A percentile compares a stretch with the other conserved stretches of the same genome.
Evolutionary conservation across 2,113 vertebrate genomes (phyloP).

Genomic region (Bufo bufo): DNA sequence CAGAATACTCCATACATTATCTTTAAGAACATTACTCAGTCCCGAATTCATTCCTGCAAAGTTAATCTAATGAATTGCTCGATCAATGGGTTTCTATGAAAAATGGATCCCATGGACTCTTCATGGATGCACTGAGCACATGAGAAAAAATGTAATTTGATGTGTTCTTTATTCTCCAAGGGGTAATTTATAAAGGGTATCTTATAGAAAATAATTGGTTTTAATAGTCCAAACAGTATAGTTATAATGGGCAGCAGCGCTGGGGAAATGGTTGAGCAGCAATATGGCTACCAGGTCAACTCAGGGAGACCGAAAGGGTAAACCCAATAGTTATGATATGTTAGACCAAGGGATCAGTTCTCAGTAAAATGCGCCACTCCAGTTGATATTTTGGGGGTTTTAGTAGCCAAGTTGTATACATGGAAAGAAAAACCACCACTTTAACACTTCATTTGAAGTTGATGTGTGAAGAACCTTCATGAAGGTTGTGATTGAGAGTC

Average conservation of each 20-base stretch:
- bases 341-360: neutral
- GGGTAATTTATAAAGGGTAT: neutral
- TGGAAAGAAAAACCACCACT: no score
- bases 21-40: conserved; percentile 1
- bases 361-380: neutral
- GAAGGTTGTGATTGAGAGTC: no score
- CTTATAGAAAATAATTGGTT: neutral
- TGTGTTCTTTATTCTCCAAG: neutral
- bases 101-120: neutral
- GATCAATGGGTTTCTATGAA: conserved; percentile 5
- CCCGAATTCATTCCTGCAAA: conserved; percentile 10
- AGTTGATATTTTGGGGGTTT: no score
- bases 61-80: conserved; percentile 18
- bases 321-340: neutral
- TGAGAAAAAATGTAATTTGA: no score
- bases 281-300: neutral
- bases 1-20: neutral
- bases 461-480: no score
- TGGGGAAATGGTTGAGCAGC: neutral
- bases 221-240: neutral
- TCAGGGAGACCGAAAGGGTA: neutral
- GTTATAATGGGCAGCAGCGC: neutral
- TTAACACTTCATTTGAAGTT: no score
- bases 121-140: neutral
- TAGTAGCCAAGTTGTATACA: no score